A percentile compares a stretch with the other conserved stretches of the same genome.
phyloP scores from a whole-genome alignment of 2,113 vertebrate species.

The Silurus glanis region DNA sequence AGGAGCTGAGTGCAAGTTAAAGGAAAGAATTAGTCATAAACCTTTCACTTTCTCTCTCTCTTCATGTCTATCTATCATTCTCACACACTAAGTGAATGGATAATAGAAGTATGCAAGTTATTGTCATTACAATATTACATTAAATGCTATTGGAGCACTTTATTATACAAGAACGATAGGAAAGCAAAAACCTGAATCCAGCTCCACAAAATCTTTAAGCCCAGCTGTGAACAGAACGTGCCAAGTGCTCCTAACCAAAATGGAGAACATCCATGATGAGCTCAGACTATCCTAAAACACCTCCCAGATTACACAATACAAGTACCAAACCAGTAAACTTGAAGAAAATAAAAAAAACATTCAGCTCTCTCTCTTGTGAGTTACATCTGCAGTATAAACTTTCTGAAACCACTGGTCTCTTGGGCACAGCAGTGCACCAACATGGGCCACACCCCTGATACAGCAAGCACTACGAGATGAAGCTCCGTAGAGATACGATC shows the following conservation, averaged over 20 bases:
- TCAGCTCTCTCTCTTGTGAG: slow-evolving; percentile 26
- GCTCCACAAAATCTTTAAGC: not conserved
- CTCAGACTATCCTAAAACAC: not conserved
- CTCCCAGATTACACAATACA: not conserved
- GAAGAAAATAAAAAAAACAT: not conserved
- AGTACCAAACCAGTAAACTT: not conserved
- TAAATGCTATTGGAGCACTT: not conserved
- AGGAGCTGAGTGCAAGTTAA: not conserved
- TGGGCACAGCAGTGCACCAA: slow-evolving; percentile 16
- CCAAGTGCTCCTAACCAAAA: not conserved
- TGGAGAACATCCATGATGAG: slow-evolving; percentile 2
- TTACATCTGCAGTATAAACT: slow-evolving; percentile 31
- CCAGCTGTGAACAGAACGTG: not conserved
- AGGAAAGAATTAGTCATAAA: not conserved
- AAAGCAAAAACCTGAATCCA: not conserved
- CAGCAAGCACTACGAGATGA: slow-evolving; percentile 41
- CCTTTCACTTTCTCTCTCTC: not conserved
- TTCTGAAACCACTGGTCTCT: not conserved
- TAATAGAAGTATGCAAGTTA: not conserved
- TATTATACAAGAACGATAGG: not conserved
- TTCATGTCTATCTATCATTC: not conserved
- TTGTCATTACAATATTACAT: not conserved
- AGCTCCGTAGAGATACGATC: slow-evolving; percentile 55
- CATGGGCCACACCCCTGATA: slow-evolving; percentile 46
- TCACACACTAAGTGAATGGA: not conserved